phyloP scores from a whole-genome alignment of 1,140 invertebrate genomes.

The Drosophila kanapiae region DNA sequence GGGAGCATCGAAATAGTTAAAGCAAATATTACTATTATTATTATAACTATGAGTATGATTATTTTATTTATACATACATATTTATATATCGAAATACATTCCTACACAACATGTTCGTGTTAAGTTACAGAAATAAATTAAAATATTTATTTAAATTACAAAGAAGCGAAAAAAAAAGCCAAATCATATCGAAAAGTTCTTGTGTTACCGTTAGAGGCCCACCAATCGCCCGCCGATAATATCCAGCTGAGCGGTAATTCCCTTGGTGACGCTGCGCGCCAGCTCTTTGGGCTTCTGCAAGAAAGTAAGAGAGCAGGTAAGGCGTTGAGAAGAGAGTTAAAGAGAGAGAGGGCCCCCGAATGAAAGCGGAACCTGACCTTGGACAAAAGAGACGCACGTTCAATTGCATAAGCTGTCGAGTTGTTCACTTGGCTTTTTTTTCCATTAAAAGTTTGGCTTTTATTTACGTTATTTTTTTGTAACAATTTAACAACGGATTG shows the following conservation, averaged over 20 bases:
- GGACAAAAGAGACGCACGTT: constrained; percentile 1
- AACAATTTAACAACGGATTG: too few relatives aligned
- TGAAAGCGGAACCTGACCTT: constrained; percentile 39
- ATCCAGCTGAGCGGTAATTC: constrained; percentile 86
- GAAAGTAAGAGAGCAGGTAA: constrained; percentile 7
- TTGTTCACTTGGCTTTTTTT: background rate
- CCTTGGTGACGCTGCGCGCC: constrained; percentile 85
- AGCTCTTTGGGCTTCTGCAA: constrained; percentile 86
- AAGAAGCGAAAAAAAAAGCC: constrained; percentile 19
- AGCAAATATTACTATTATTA: constrained; percentile 40
- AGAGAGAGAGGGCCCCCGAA: background rate
- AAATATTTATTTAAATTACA: constrained; percentile 80
- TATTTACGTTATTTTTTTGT: background rate
- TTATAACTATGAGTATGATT: constrained; percentile 34
- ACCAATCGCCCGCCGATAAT: constrained; percentile 86
- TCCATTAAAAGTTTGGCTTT: background rate
- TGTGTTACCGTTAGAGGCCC: constrained; percentile 79
- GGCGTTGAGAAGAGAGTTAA: background rate
- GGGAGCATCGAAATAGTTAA: constrained; percentile 21
- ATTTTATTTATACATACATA: constrained; percentile 50
- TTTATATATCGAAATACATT: constrained; percentile 70
- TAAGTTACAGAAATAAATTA: constrained; percentile 79
- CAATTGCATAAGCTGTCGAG: constrained; percentile 34
- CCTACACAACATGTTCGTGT: constrained; percentile 65
- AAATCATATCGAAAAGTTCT: constrained; percentile 4